Evolutionary conservation across 2,888 invertebrate species (phyloP).

Genomic region (Andricus quercusramuli): DNA sequence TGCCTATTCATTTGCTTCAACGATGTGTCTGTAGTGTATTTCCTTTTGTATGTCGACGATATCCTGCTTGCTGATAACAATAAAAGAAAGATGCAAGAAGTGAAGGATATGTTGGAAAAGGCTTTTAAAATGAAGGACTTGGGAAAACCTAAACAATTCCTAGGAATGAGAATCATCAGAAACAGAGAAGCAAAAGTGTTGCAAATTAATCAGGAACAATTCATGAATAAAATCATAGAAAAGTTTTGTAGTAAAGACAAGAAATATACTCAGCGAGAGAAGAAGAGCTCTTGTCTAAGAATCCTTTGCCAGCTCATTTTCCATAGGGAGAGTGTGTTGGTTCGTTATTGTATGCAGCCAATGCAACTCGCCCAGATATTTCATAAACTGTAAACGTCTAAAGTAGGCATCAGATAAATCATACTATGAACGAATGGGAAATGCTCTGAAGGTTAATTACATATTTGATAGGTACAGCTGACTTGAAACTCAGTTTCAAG

Average conservation of each 20-base stretch:
- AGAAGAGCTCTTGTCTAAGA: neutral
- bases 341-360: neutral
- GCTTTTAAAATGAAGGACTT: conserved; percentile 5
- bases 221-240: conserved; percentile 47
- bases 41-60: conserved; percentile 43
- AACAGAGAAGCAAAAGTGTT: neutral
- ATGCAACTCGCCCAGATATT: neutral
- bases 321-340: no score
- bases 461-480: neutral
- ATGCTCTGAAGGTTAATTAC: neutral
- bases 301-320: neutral
- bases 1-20: neutral
- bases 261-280: neutral
- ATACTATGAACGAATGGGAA: neutral
- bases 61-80: conserved; percentile 24
- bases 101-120: neutral
- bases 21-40: neutral
- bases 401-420: no score
- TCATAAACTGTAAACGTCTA: no score
- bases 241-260: conserved; percentile 39
- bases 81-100: neutral
- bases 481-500: neutral
- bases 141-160: neutral
- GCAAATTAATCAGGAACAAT: conserved; percentile 43
- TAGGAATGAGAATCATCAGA: conserved; percentile 5